Base-by-base conservation (phyloP, 2,888 invertebrate genomes). In the Leptogaster cylindrica region DNA sequence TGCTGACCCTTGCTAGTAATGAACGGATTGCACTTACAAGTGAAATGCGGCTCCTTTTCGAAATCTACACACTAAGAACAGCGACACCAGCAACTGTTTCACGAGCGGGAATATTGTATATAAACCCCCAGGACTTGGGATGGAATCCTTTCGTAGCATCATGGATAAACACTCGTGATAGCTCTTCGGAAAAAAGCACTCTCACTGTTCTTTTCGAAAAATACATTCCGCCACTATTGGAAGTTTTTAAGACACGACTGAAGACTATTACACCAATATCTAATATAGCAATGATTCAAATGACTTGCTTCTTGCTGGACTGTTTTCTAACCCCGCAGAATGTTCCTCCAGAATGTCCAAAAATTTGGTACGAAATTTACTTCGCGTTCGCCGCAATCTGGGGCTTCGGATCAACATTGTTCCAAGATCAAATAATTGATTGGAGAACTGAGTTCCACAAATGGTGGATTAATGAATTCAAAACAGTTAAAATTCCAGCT, bases 31-130 rank as follows among this genome's bases (percentile, higher is more conserved):
- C 96, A 0, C 82, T 97, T 61, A 95, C 93, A 0, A 89, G 90
- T 72, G 84, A 88, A 25, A 96, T 97, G 96, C 84, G 96, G 51
- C 83, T 97, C 12, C 80, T 97, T n/a, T 97, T 97, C 78, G 97
- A 97, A 82, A 96, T 97, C 75, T 89, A 93, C 2, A 91, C 89
- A 75, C 83, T 97, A 74, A 87, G 90, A 74, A 93, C 93, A 0
- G 97, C 97, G 0, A 97, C 97, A 0, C 97, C 97, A 2, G 97
- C 97, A 0, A 97, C 97, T 0, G 96, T 97, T 0, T 96, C 96
- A 0, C 84, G 96, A 64, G 96, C 96, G 70, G 97, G 96, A 67
- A 97, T 97, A 75, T 84, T 97, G 10, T 97, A 94, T 77, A 92
- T 97, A 70, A 97, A 97, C 82, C 92, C 94, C 0, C 90, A 92